Evolutionary conservation across 2,888 invertebrate species (phyloP).

Genomic region (Tethea ocularis): DNA sequence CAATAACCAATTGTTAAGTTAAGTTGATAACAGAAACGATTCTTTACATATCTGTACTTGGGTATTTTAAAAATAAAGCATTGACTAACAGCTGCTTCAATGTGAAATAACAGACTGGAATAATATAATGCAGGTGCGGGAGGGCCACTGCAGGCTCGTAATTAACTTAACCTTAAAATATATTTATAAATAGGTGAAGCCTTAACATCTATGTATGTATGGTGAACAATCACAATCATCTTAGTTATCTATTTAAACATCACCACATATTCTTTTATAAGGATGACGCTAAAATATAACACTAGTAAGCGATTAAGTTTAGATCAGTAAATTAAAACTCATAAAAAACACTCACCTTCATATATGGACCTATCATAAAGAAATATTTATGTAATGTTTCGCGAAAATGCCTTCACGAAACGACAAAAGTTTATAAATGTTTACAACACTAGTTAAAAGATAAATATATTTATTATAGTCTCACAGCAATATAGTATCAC

Average conservation of each 20-base stretch:
- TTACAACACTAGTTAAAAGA: conserved; percentile 17
- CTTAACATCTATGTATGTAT: not conserved
- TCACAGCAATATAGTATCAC: conserved; percentile 76
- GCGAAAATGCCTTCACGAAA: conserved; percentile 81
- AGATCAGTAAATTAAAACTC: conserved; percentile 30
- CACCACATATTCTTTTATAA: not conserved
- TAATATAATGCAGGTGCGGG: not conserved
- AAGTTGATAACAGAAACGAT: not conserved
- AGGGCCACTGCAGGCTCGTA: not conserved
- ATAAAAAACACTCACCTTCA: conserved; percentile 73
- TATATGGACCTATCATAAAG: conserved; percentile 83
- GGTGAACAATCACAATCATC: not conserved
- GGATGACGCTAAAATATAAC: not conserved
- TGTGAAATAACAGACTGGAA: not conserved
- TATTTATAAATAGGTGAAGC: not conserved
- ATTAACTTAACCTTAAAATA: not conserved
- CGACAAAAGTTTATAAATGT: conserved; percentile 33
- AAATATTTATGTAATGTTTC: conserved; percentile 68
- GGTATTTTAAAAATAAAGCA: not conserved
- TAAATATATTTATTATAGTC: conserved; percentile 48
- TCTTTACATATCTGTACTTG: not conserved
- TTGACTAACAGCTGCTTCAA: not conserved
- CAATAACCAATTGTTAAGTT: not conserved
- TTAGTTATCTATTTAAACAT: not conserved
- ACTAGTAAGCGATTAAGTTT: not conserved